Percentiles rank a stretch among this genome's conserved stretches.
Conservation (phyloP, 1,140 invertebrate genomes). For the Ceratina japonica region DNA sequence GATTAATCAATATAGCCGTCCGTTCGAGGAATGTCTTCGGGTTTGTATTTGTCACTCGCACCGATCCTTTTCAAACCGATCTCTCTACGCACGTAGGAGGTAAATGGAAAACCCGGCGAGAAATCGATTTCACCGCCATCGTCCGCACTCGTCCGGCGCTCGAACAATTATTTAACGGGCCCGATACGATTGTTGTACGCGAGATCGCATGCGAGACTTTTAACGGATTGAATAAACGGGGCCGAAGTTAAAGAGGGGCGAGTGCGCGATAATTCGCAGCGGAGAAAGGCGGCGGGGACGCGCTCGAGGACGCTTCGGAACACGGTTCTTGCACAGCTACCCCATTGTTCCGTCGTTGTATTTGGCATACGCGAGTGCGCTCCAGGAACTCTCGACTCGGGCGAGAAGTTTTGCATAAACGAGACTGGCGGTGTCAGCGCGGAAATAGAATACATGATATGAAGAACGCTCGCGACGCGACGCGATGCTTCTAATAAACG, state of each 20-base stretch:
- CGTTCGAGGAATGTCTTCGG: constrained; percentile 62
- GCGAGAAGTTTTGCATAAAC: constrained; percentile 48
- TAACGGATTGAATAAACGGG: not conserved
- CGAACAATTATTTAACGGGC: too few species aligned
- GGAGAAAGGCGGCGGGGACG: not conserved
- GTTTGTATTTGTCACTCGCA: constrained; percentile 71
- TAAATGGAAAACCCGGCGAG: constrained; percentile 30
- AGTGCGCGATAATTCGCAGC: constrained; percentile 18
- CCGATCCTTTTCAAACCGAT: constrained; percentile 31
- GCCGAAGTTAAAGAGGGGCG: not conserved
- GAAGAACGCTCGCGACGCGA: constrained; percentile 5
- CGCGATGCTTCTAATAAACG: constrained; percentile 10
- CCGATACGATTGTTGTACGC: too few species aligned
- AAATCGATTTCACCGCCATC: constrained; percentile 13
- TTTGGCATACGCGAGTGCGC: constrained; percentile 50
- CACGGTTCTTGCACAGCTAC: constrained; percentile 12
- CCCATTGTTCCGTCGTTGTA: constrained; percentile 34
- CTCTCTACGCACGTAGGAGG: not conserved
- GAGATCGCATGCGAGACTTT: too few species aligned
- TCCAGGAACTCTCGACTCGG: constrained; percentile 38
- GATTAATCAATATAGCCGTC: constrained; percentile 57
- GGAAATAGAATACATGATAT: constrained; percentile 39
- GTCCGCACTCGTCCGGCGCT: too few species aligned
- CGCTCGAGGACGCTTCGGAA: not conserved
- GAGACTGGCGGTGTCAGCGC: constrained; percentile 36